Percentiles rank a stretch among this genome's conserved stretches.
Evolutionary conservation across 1,140 invertebrate genomes (phyloP).

Genomic region (Drosophila hydei): DNA sequence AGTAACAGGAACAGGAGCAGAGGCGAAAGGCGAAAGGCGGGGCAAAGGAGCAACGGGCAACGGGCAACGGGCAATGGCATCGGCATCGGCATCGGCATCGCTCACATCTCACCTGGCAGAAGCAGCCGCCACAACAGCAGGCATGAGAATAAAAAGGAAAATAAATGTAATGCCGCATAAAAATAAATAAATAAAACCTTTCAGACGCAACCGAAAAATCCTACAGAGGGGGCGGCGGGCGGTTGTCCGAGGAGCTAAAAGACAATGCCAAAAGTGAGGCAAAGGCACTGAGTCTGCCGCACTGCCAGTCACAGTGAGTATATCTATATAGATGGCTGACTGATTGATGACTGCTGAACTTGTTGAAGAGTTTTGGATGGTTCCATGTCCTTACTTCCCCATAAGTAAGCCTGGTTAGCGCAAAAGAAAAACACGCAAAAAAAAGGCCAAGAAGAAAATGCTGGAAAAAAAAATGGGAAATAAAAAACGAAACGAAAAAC

Average conservation of each 20-base stretch:
- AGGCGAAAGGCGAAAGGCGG: neutral
- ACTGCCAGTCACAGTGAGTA: neutral
- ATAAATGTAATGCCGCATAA: slow-evolving; percentile 71
- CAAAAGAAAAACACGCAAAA: neutral
- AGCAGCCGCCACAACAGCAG: slow-evolving; percentile 11
- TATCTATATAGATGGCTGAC: slow-evolving; percentile 32
- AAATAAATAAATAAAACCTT: slow-evolving; percentile 68
- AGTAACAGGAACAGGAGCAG: neutral
- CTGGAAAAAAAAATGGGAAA: neutral
- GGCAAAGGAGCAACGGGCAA: slow-evolving; percentile 4
- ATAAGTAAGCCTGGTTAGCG: slow-evolving; percentile 1
- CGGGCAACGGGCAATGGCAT: slow-evolving; percentile 6
- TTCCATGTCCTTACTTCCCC: slow-evolving; percentile 3
- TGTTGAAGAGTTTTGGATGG: slow-evolving; percentile 2
- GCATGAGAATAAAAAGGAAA: slow-evolving; percentile 68
- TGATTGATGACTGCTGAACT: slow-evolving; percentile 45
- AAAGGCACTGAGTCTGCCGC: slow-evolving; percentile 1
- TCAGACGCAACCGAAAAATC: slow-evolving; percentile 43
- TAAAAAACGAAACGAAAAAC: slow-evolving; percentile 7
- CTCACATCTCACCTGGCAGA: slow-evolving; percentile 56
- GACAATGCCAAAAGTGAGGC: slow-evolving; percentile 11
- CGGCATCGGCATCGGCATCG: slow-evolving; percentile 45
- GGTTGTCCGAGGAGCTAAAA: neutral
- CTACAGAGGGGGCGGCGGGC: neutral
- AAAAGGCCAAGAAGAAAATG: neutral